Evolutionary conservation across 2,797 vertebrate genomes (phyloP).

Genomic region (Tokudaia muenninki): DNA sequence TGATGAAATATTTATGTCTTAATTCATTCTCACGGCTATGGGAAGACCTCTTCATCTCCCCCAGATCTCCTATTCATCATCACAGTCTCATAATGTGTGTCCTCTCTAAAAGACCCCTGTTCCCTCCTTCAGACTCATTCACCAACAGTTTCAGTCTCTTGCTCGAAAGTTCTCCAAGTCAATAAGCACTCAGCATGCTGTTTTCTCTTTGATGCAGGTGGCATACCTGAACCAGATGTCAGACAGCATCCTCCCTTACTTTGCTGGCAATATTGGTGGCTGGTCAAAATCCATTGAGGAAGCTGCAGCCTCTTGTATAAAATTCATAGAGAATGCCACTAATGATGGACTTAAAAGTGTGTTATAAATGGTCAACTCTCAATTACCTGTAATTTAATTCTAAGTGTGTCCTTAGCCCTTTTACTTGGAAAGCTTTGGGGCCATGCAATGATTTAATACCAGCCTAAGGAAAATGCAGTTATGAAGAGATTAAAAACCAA

Average conservation of each 20-base stretch:
- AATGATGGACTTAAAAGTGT: background rate
- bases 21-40: background rate
- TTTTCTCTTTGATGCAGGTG: conserved; percentile 86
- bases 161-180: background rate
- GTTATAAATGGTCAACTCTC: conserved; percentile 51
- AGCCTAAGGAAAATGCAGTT: background rate
- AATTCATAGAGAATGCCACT: conserved; percentile 82
- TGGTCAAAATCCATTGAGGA: conserved; percentile 90
- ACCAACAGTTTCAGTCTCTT: background rate
- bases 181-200: conserved; percentile 35
- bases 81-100: background rate
- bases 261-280: conserved; percentile 88
- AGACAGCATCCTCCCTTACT: conserved; percentile 85
- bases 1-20: background rate
- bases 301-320: conserved; percentile 87
- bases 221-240: conserved; percentile 88
- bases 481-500: conserved; percentile 44
- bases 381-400: conserved; percentile 28
- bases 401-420: background rate
- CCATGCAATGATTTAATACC: background rate
- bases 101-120: background rate
- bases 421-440: conserved; percentile 8
- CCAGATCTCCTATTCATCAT: background rate
- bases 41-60: background rate
- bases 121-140: background rate